Evolutionary conservation across 2,113 vertebrate species (phyloP), one percentile per base, ranked within the genome.

Genomic region (Chloroceryle aenea): DNA sequence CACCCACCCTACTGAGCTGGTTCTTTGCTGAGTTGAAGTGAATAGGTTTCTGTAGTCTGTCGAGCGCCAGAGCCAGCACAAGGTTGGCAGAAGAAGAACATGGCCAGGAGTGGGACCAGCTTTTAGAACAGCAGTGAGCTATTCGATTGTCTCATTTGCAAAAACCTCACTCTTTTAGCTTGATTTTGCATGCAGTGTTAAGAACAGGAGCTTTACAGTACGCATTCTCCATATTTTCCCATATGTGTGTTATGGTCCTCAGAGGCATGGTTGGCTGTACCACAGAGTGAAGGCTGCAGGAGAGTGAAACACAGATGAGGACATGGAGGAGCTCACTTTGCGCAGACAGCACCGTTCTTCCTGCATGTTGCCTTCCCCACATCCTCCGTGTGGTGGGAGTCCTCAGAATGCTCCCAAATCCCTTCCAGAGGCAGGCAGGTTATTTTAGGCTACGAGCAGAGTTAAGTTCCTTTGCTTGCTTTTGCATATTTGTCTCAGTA

Each of bases 121-220:
- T 95, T 94, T 89, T 66, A 91, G 63, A 83, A 72, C 91, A 92
- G 64, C 91, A 77, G 64, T 55, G 73, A 94, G 81, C 50, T 58
- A 42, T 87, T 87, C 0, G 1, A 59, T 62, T 59, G 84, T 89
- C 74, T 89, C 61, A 47, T 85, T 93, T 89, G 77, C 47, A 80
- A 78, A 94, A 78, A 0, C 38, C 38, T 78, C 40, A 8, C 69
- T 91, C 87, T 87, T 87, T 34, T 43, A 78, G 81, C 74, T 94
- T 91, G 52, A 72, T 95, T 93, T 85, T 68, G 43, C 81, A 85
- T 89, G 77, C 71, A 72, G 62, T 17, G 82, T 91, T 64, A 87
- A 75, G 90, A 74, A 59, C 42, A 63, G 81, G 89, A 93, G 69
- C 56, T 89, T 85, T 58, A 38, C 90, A 56, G 77, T 63, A 19